Conservation (phyloP, 2,797 vertebrate genomes). For the Chloroceryle inda region DNA sequence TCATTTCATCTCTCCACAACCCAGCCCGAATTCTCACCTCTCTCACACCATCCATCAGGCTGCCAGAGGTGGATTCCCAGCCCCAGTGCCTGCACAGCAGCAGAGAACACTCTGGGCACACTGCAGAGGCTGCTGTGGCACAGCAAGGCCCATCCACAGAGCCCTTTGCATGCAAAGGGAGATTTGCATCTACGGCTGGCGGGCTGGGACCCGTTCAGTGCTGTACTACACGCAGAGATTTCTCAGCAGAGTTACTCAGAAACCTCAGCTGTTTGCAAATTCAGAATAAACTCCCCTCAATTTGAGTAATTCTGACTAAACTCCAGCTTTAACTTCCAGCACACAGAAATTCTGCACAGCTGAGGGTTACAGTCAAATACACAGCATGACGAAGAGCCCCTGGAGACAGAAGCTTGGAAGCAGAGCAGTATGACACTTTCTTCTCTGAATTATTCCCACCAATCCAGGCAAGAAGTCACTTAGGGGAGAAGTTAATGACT, state of each 20-base stretch:
- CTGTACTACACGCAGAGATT: rapidly evolving
- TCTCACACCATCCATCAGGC: neutral
- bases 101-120: rapidly evolving
- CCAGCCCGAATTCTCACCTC: neutral
- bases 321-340: neutral
- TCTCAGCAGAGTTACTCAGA: neutral
- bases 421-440: neutral
- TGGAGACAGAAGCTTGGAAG: neutral
- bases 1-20: neutral
- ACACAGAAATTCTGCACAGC: neutral
- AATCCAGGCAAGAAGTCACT: neutral
- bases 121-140: neutral
- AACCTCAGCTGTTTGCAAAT: neutral
- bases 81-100: rapidly evolving
- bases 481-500: conserved; percentile 41
- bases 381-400: neutral
- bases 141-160: neutral
- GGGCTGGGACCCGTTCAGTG: neutral
- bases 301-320: neutral
- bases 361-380: neutral
- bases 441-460: neutral
- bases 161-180: neutral
- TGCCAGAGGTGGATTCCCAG: neutral
- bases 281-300: neutral
- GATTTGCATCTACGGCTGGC: too few relatives aligned